phyloP scores from a whole-genome alignment of 2,888 invertebrate species.

The Alsophila aescularia region DNA sequence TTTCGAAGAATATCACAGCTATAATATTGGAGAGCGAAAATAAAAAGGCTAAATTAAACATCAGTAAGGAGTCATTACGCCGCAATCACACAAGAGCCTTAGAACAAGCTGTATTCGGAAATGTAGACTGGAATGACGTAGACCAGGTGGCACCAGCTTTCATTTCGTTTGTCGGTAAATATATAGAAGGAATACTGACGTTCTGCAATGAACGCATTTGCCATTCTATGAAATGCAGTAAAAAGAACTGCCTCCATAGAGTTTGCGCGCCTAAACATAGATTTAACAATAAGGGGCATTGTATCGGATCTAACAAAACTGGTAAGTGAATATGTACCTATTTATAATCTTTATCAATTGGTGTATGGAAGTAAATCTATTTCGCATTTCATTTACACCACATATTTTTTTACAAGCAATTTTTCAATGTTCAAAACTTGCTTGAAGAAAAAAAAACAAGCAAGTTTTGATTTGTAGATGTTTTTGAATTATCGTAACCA shows the following conservation, averaged over 20 bases:
- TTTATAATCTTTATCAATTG: background rate
- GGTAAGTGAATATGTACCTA: slow-evolving; percentile 49
- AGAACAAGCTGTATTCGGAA: slow-evolving; percentile 72
- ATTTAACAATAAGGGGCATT: slow-evolving; percentile 71
- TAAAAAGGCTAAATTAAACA: slow-evolving; percentile 65
- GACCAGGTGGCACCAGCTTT: slow-evolving; percentile 70
- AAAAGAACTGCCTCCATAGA: slow-evolving; percentile 69
- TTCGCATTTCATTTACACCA: no score
- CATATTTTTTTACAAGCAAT: no score
- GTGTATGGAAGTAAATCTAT: no score
- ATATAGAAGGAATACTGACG: slow-evolving; percentile 70
- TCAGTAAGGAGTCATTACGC: slow-evolving; percentile 59
- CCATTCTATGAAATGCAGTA: slow-evolving; percentile 73
- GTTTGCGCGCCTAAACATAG: slow-evolving; percentile 63
- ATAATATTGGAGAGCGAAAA: slow-evolving; percentile 67
- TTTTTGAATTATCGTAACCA: no score
- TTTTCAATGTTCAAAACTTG: no score
- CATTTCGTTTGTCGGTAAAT: slow-evolving; percentile 75
- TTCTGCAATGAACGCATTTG: slow-evolving; percentile 71
- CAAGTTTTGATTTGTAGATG: no score
- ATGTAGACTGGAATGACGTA: slow-evolving; percentile 73
- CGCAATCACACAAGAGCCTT: slow-evolving; percentile 61
- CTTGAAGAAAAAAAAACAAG: no score
- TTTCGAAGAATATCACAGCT: slow-evolving; percentile 62
- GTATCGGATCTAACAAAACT: slow-evolving; percentile 61